Evolutionary conservation across 2,888 invertebrate genomes (phyloP).

Genomic region (Leptodirus hochenwartii): DNA sequence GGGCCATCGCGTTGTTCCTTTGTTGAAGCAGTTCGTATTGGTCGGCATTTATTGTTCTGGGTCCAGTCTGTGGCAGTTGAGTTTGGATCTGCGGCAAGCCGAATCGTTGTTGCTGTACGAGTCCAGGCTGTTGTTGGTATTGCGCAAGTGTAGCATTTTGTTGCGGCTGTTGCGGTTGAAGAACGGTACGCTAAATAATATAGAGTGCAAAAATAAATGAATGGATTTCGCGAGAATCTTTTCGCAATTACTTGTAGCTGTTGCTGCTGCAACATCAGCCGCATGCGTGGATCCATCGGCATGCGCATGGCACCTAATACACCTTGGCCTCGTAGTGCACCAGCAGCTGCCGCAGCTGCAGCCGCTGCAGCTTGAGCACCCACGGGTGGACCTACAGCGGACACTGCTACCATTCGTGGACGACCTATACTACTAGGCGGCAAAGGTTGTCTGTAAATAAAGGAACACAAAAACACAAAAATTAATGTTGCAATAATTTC

Average conservation of each 20-base stretch:
- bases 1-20: too few species aligned
- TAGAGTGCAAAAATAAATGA: slow-evolving; percentile 4
- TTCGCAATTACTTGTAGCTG: slow-evolving; percentile 3
- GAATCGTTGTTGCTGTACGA: neutral
- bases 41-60: too few species aligned
- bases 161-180: slow-evolving; percentile 7
- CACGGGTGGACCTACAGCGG: neutral
- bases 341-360: slow-evolving; percentile 11
- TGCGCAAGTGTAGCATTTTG: slow-evolving; percentile 5
- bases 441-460: slow-evolving; percentile 13
- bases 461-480: slow-evolving; percentile 32
- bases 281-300: slow-evolving; percentile 20
- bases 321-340: slow-evolving; percentile 20
- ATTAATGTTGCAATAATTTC: slow-evolving; percentile 21
- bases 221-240: neutral
- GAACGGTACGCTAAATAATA: slow-evolving; percentile 4
- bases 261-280: slow-evolving; percentile 13
- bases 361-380: neutral
- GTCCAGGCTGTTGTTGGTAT: slow-evolving; percentile 8
- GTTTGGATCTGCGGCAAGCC: too few species aligned
- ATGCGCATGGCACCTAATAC: slow-evolving; percentile 9
- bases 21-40: too few species aligned
- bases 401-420: neutral
- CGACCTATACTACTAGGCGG: neutral
- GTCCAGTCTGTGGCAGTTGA: too few species aligned